Conservation (phyloP, 1,140 invertebrate species). For the Euwallacea fornicatus region DNA sequence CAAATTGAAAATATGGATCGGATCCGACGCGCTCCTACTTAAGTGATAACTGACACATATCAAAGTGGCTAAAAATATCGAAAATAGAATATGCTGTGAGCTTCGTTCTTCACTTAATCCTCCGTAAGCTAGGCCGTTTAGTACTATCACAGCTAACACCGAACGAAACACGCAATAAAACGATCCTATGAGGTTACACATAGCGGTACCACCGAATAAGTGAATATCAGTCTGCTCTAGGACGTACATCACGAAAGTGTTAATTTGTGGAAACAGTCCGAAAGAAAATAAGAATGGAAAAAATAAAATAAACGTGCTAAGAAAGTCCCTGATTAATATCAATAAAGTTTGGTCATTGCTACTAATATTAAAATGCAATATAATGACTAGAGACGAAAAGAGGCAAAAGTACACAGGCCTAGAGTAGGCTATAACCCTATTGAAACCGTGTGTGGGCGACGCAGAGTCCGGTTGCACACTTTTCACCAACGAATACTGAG, state of each 20-base stretch:
- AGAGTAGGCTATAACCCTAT: slow-evolving; percentile 91
- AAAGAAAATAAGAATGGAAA: slow-evolving; percentile 93
- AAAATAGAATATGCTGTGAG: slow-evolving; percentile 92
- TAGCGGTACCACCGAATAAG: slow-evolving; percentile 95
- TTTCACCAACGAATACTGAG: slow-evolving; percentile 97
- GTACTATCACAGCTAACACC: slow-evolving; percentile 72
- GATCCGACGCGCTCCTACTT: slow-evolving; percentile 89
- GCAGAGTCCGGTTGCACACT: slow-evolving; percentile 98
- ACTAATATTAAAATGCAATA: slow-evolving; percentile 64
- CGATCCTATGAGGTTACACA: slow-evolving; percentile 83
- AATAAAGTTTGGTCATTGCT: slow-evolving; percentile 65
- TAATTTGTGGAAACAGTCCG: slow-evolving; percentile 94
- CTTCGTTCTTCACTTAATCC: slow-evolving; percentile 75
- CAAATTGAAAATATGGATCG: slow-evolving; percentile 85
- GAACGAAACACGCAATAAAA: slow-evolving; percentile 85
- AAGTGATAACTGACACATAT: slow-evolving; percentile 90
- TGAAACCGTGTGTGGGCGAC: slow-evolving; percentile 97
- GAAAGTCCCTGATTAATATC: slow-evolving; percentile 67
- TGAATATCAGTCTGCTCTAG: slow-evolving; percentile 97
- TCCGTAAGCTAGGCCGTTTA: slow-evolving; percentile 90
- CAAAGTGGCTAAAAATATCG: slow-evolving; percentile 89
- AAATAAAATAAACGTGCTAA: slow-evolving; percentile 81
- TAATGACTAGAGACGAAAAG: slow-evolving; percentile 73
- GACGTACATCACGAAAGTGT: slow-evolving; percentile 94
- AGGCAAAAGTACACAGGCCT: slow-evolving; percentile 95